Evolutionary conservation across 2,797 vertebrate genomes (phyloP), one percentile per base, ranked within the genome.

Genomic region (Diplodus puntazzo): DNA sequence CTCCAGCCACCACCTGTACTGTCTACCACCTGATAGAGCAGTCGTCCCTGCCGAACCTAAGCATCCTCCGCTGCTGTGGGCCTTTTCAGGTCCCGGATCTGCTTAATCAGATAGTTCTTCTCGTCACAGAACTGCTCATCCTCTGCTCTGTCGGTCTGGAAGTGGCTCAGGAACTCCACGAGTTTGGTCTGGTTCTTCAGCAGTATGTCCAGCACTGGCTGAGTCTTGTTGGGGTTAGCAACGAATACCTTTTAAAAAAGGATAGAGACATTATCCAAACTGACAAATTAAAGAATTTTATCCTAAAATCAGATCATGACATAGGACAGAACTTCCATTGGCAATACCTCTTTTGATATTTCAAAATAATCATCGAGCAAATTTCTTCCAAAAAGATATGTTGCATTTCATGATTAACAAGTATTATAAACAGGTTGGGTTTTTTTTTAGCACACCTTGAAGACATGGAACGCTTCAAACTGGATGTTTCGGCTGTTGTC

Each of bases 401-500:
- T 21, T 21, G 34, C 50, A 52, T 18, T 53, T 68, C 11, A 77
- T 16, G 12, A 4, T n/a, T 8, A 63, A n/a, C 14, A 9, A 20
- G 6, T 21, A 50, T 45, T 4, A 20, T 23, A 30, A 45, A 18
- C 7, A 30, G 7, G 30, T 34, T 30, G 30, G 3, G 5, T 43
- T 13, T 45, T 21, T 17, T 12, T 18, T 39, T 11, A 39, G 64
- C 83, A 21, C 55, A 96, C 96, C 96, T 96, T 96, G 86, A 96
- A 96, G 77, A 96, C 96, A 39, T 96, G 96, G 88, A 96, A 96
- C 0, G 96, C 96, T 89, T 96, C 96, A 75, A 96, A 96, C 88
- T 96, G 96, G 91, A 96, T 96, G 88, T 96, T 96, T 73, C 96
- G 94, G 90, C 96, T 96, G 90, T 96, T 96, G 89, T 96, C 96